These are phyloP conservation scores for Sylvilagus bachmani DNA, from an alignment of 2,113 vertebrate genomes.

Conservation along the genomic window DNA sequence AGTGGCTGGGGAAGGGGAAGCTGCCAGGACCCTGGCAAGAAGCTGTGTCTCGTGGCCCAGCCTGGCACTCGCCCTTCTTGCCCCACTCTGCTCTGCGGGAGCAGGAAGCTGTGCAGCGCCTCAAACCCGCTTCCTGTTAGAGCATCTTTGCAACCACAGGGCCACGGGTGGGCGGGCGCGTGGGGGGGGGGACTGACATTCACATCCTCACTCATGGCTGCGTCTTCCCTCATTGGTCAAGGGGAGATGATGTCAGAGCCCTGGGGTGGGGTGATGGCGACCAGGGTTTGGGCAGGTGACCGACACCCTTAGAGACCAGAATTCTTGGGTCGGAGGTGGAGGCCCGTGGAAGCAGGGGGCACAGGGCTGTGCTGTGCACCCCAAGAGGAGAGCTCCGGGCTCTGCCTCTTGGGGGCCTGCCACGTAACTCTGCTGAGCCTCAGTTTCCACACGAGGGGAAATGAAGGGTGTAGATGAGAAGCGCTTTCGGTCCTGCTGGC, in stretches of 20 bases:
- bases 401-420: background rate
- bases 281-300: conserved; percentile 56
- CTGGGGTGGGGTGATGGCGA: conserved; percentile 28
- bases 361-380: background rate
- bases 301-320: background rate
- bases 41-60: conserved; percentile 77
- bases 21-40: conserved; percentile 63
- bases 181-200: conserved; percentile 77
- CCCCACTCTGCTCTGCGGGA: conserved; percentile 44
- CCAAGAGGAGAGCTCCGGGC: background rate
- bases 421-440: background rate
- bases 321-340: background rate
- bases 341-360: background rate
- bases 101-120: conserved; percentile 78
- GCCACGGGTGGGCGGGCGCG: conserved; percentile 71
- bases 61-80: conserved; percentile 56
- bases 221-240: conserved; percentile 57
- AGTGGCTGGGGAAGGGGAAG: conserved; percentile 79
- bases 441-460: background rate
- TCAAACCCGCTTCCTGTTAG: conserved; percentile 86
- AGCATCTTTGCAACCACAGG: conserved; percentile 87
- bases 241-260: conserved; percentile 57
- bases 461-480: background rate
- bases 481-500: background rate
- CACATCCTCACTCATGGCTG: conserved; percentile 69